A percentile compares a stretch with the other conserved stretches of the same genome.
Evolutionary conservation across 2,888 invertebrate genomes (phyloP).

Genomic region (Acrobeloides nanus): DNA sequence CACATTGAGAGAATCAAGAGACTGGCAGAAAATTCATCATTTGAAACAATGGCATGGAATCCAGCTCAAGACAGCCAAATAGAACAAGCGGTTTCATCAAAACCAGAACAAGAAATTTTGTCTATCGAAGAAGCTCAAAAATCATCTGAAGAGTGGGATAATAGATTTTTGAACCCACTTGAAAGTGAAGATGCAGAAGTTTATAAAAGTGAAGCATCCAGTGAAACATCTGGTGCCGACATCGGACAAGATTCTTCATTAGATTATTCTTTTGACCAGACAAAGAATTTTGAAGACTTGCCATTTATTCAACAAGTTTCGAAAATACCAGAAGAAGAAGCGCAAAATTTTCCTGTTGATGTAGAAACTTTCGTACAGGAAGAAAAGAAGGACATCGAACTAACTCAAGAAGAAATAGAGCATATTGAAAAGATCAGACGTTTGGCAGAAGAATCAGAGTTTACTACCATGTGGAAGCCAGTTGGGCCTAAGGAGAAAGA

Average conservation of each 20-base stretch:
- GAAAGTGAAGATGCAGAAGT: background rate
- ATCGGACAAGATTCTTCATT: constrained; percentile 3
- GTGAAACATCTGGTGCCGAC: constrained; percentile 6
- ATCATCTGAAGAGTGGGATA: constrained; percentile 14
- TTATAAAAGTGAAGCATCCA: background rate
- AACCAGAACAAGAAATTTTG: constrained; percentile 29
- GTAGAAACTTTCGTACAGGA: constrained; percentile 1
- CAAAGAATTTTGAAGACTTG: background rate
- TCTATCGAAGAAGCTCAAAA: constrained; percentile 14
- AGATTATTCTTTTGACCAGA: background rate
- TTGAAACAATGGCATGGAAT: constrained; percentile 5
- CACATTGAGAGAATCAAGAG: constrained; percentile 21
- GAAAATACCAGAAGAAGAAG: background rate
- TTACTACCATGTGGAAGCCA: too few relatives aligned
- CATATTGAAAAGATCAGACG: constrained; percentile 23
- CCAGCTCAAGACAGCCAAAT: constrained; percentile 1
- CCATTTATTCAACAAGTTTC: constrained; percentile 3
- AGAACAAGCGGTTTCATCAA: constrained; percentile 8
- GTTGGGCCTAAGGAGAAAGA: too few relatives aligned
- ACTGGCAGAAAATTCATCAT: constrained; percentile 11
- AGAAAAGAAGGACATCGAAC: too few relatives aligned
- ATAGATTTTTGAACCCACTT: constrained; percentile 12
- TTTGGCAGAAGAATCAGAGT: constrained; percentile 23
- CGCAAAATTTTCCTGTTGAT: constrained; percentile 1
- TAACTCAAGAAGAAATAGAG: constrained; percentile 30